A percentile compares a stretch with the other conserved stretches of the same genome.
phyloP scores from a whole-genome alignment of 2,113 vertebrate genomes.

The Gambusia affinis region DNA sequence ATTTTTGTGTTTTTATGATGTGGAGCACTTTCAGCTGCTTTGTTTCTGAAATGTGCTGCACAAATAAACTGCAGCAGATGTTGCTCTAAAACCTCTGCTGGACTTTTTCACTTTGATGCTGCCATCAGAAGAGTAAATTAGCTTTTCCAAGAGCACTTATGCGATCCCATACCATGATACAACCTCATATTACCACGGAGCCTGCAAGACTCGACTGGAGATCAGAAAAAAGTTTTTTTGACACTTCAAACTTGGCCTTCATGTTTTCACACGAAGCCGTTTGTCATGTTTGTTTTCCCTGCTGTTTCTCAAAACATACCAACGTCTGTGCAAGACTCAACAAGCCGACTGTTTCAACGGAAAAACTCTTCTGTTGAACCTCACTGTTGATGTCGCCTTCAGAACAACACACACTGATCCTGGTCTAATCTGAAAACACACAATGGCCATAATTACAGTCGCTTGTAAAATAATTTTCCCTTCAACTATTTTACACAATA shows the following conservation, averaged over 20 bases:
- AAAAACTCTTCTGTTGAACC: neutral
- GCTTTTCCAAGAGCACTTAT: neutral
- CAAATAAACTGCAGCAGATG: neutral
- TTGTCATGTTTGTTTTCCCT: neutral
- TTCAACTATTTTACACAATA: neutral
- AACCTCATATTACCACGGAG: neutral
- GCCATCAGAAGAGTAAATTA: neutral
- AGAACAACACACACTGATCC: neutral
- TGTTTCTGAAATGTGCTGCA: no score
- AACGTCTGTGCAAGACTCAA: constrained; percentile 26
- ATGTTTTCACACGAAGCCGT: neutral
- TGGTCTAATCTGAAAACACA: neutral
- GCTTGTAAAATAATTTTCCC: neutral
- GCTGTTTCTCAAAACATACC: constrained; percentile 33
- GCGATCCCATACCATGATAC: neutral
- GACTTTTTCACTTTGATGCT: neutral
- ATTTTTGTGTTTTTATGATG: no score
- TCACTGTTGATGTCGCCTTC: constrained; percentile 1
- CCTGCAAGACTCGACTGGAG: no score
- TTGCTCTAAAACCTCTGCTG: neutral
- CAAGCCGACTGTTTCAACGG: constrained; percentile 15
- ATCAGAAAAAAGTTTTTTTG: neutral
- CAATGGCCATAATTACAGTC: neutral
- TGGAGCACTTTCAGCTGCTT: no score
- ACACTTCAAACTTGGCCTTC: neutral